These are phyloP conservation scores for Mastacembelus armatus DNA, from an alignment of 2,797 vertebrate genomes.

Conservation along the genomic window DNA sequence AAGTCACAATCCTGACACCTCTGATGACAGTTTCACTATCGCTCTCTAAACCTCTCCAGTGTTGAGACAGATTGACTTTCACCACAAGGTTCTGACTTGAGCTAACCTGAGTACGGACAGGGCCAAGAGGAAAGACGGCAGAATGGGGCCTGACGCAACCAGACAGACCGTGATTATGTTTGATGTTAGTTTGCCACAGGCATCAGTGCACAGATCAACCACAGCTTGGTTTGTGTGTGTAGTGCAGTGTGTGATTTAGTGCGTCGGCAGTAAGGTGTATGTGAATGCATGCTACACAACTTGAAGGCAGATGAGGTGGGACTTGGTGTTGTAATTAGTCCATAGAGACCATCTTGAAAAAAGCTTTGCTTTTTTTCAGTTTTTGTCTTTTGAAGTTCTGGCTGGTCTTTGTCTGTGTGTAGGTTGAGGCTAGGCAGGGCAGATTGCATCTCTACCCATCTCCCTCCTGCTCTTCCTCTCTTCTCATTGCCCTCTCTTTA, in stretches of 20 bases:
- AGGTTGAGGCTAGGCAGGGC: conserved; percentile 47
- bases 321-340: conserved; percentile 79
- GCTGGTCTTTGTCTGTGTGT: conserved; percentile 51
- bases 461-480: conserved; percentile 35
- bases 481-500: conserved; percentile 59
- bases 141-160: conserved; percentile 44
- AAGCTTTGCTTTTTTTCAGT: conserved; percentile 36
- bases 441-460: conserved; percentile 45
- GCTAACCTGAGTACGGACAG: conserved; percentile 65
- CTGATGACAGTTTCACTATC: conserved; percentile 55
- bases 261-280: conserved; percentile 28
- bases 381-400: conserved; percentile 72
- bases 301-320: conserved; percentile 67
- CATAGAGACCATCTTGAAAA: conserved; percentile 65
- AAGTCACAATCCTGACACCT: conserved; percentile 57
- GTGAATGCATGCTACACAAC: conserved; percentile 64
- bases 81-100: conserved; percentile 66
- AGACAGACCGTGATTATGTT: conserved; percentile 69
- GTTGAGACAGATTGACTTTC: conserved; percentile 63
- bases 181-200: conserved; percentile 58
- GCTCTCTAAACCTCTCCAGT: conserved; percentile 31
- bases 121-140: conserved; percentile 53
- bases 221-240: conserved; percentile 44
- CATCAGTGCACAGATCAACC: conserved; percentile 50
- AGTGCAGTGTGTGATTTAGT: conserved; percentile 17